phyloP scores from a whole-genome alignment of 1,140 invertebrate genomes.

The Pinna nobilis region DNA sequence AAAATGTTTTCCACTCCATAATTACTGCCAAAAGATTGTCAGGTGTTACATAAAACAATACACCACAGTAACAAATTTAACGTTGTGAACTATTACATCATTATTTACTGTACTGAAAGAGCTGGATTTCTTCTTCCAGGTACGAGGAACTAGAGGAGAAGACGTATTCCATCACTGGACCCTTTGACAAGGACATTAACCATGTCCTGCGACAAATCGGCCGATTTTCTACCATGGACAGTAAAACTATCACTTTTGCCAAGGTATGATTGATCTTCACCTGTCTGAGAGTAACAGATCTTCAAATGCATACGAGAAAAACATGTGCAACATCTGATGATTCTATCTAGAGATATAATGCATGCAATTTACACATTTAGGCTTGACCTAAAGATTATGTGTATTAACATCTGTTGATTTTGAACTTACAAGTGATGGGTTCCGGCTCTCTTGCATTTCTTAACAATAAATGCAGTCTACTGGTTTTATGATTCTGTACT shows the following conservation, averaged over 20 bases:
- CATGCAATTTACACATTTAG: no score
- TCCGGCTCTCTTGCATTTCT: no score
- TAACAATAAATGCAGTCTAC: no score
- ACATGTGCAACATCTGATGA: not conserved
- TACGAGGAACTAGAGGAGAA: slow-evolving; percentile 34
- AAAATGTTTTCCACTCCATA: no score
- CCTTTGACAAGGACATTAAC: slow-evolving; percentile 26
- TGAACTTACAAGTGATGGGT: no score
- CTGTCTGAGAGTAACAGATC: no score
- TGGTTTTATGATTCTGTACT: no score
- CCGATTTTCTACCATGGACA: slow-evolving; percentile 26
- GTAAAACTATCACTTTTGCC: slow-evolving; percentile 18
- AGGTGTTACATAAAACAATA: no score
- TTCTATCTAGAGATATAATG: no score
- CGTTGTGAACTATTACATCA: not conserved
- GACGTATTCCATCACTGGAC: slow-evolving; percentile 11
- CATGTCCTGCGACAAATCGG: slow-evolving; percentile 19
- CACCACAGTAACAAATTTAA: not conserved
- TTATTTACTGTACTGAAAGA: not conserved
- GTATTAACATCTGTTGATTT: no score
- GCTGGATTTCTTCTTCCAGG: slow-evolving; percentile 15
- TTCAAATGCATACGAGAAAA: not conserved
- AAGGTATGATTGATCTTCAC: slow-evolving; percentile 29
- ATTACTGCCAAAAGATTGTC: no score
- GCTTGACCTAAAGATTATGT: no score